Evolutionary conservation across 2,888 invertebrate genomes (phyloP).

Genomic region (Tromatobia lineatoria): DNA sequence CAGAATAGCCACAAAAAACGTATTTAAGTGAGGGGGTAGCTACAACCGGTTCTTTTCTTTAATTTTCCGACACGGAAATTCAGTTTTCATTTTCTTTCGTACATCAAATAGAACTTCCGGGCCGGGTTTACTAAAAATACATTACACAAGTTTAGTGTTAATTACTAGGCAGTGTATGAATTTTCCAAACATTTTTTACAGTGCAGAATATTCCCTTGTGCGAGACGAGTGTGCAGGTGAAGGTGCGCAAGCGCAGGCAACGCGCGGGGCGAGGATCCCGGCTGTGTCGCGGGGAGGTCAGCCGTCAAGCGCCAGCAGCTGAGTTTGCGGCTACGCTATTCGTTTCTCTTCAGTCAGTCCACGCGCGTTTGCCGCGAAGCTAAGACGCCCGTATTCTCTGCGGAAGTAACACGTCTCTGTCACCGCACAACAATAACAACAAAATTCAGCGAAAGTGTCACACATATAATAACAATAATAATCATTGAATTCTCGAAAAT

Average conservation of each 20-base stretch:
- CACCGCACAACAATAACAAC: neutral
- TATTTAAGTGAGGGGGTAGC: no score
- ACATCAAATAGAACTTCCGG: no score
- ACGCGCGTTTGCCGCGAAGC: constrained; percentile 67
- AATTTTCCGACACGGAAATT: no score
- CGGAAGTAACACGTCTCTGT: neutral
- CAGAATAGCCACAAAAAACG: no score
- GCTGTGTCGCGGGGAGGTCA: constrained; percentile 59
- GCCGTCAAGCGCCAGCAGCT: constrained; percentile 68
- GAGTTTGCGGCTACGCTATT: constrained; percentile 45
- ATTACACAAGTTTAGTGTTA: no score
- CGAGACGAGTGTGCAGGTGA: neutral
- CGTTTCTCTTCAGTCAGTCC: constrained; percentile 67
- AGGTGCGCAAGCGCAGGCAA: constrained; percentile 64
- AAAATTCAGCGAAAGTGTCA: neutral
- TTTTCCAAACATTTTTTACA: no score
- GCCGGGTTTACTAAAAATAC: no score
- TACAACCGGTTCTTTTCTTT: no score
- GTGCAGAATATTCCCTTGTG: neutral
- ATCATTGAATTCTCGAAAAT: neutral
- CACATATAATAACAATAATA: neutral
- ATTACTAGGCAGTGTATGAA: no score
- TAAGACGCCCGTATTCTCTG: constrained; percentile 25
- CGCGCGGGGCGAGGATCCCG: constrained; percentile 40
- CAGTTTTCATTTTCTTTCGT: no score